Evolutionary conservation across 2,797 vertebrate genomes (phyloP).

Genomic region (Limosa lapponica): DNA sequence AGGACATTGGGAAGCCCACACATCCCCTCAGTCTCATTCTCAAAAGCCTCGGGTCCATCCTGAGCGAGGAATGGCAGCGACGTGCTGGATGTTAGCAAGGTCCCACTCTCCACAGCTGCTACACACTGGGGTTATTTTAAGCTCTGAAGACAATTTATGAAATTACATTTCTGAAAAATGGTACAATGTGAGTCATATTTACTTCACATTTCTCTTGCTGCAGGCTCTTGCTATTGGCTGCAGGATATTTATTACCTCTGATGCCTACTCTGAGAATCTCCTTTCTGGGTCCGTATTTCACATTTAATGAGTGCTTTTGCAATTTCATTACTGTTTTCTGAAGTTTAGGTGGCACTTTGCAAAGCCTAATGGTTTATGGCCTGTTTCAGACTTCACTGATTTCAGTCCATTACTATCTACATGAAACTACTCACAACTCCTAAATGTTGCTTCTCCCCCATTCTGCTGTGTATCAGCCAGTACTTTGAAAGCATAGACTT

Average conservation of each 20-base stretch:
- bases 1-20: neutral
- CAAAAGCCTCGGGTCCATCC: neutral
- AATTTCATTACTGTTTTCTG: conserved; percentile 46
- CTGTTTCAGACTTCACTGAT: neutral
- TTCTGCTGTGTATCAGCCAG: neutral
- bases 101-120: neutral
- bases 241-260: neutral
- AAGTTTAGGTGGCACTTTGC: conserved; percentile 20
- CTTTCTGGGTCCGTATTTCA: conserved; percentile 35
- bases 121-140: neutral
- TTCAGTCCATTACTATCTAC: neutral
- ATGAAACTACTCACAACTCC: neutral
- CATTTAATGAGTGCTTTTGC: conserved; percentile 44
- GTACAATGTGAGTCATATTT: conserved; percentile 20
- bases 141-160: conserved; percentile 22
- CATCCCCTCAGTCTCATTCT: neutral
- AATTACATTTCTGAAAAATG: conserved; percentile 28
- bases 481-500: neutral
- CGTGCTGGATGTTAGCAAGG: neutral
- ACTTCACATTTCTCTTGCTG: neutral
- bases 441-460: neutral
- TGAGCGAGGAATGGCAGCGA: neutral
- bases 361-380: conserved; percentile 11
- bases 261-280: neutral
- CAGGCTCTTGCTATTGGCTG: neutral